Evolutionary conservation across 2,113 vertebrate genomes (phyloP), one percentile per base, ranked within the genome.

Genomic region (Salvator merianae): DNA sequence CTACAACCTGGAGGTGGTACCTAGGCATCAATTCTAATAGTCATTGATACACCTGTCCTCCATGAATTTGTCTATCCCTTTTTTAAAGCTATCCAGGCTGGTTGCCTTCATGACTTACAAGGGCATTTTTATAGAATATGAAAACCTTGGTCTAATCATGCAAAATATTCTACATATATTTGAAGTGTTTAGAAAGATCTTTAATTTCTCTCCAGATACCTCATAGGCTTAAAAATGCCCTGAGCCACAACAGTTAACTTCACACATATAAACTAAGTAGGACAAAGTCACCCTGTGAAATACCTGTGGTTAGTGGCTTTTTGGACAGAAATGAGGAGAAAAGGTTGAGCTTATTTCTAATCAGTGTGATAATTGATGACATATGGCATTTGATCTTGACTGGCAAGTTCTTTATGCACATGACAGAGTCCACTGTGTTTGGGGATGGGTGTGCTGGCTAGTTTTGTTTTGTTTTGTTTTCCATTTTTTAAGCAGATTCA

Each of bases 311-410:
- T 93, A 92, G 94, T 89, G 96, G 95, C 93, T 97, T 95, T 88
- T 93, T 91, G 91, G 84, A 89, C 73, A 88, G 86, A 86, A 86
- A 70, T 30, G 84, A 93, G 86, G 87, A 94, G 92, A 96, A 93
- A 94, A 93, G 10, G 16, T 53, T 53, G 50, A 53, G 95, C 86
- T 96, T 30, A 70, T 92, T 97, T 98, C 97, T 97, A 96, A 98
- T 97, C 97, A 97, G 92, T 93, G 96, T 94, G 93, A 94, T 97
- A 97, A 97, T 97, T 81, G 32, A 91, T 96, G 94, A 95, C 97
- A 98, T 94, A 96, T 83, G 85, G 85, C 80, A 85, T 89, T 4
- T 84, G 80, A 28, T 91, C 94, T 95, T 94, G 88, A 87, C 93
- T 93, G 91, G 91, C 84, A 66, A 66, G 87, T 81, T 72, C 12